phyloP scores from a whole-genome alignment of 37 sponge, comb jelly and placozoan genomes.

The Lycopodina hypogea region DNA sequence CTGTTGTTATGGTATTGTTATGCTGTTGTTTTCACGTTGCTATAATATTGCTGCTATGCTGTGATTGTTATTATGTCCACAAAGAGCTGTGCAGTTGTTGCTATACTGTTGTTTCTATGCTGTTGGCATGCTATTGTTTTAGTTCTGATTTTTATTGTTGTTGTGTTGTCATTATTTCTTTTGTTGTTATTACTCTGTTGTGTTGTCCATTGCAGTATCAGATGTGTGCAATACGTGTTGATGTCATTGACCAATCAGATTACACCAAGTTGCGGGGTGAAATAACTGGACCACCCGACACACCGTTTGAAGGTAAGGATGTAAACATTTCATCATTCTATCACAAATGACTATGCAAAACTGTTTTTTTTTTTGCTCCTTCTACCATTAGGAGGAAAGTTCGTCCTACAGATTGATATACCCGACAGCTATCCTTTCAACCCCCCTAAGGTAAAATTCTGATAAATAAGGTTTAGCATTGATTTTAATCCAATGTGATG shows the following conservation, averaged over 20 bases:
- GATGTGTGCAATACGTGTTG: conserved; percentile 74
- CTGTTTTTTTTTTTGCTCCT: too few relatives aligned
- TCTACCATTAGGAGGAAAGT: conserved; percentile 72
- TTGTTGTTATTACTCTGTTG: background rate
- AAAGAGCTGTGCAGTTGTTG: too few relatives aligned
- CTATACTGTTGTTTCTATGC: too few relatives aligned
- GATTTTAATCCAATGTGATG: too few relatives aligned
- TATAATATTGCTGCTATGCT: too few relatives aligned
- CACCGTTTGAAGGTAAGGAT: conserved; percentile 85
- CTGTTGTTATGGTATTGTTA: too few relatives aligned
- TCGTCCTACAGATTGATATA: conserved; percentile 79
- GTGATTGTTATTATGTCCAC: too few relatives aligned
- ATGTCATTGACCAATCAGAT: conserved; percentile 72
- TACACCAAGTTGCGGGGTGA: conserved; percentile 74
- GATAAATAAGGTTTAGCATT: too few relatives aligned
- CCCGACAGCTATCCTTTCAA: conserved; percentile 97
- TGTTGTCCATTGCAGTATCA: conserved; percentile 46
- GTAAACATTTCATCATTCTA: background rate
- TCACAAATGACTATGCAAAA: background rate
- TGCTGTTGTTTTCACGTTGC: too few relatives aligned
- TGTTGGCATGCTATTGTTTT: too few relatives aligned
- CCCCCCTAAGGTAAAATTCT: conserved; percentile 88
- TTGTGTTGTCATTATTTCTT: background rate
- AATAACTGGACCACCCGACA: conserved; percentile 95
- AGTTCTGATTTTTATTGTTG: too few relatives aligned